Conservation (phyloP, 2,888 invertebrate genomes). For the Xestia sexstrigata region DNA sequence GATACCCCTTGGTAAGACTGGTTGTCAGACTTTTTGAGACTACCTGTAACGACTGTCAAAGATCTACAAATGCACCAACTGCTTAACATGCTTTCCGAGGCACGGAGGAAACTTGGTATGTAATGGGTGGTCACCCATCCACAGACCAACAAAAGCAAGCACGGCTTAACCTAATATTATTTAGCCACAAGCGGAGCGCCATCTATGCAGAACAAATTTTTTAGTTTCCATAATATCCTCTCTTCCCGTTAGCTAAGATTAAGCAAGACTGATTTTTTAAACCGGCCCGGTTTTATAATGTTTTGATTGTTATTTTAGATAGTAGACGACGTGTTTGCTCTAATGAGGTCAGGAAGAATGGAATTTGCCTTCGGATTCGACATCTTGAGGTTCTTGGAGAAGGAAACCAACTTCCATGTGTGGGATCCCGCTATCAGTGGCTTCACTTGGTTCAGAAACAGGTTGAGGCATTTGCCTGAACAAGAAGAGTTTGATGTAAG, state of each 20-base stretch:
- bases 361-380: conserved; percentile 79
- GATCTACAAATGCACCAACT: too few species aligned
- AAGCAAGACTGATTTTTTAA: background rate
- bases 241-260: background rate
- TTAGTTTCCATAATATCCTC: background rate
- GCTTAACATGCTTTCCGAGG: too few species aligned
- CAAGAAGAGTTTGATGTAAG: conserved; percentile 84
- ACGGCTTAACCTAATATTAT: too few species aligned
- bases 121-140: too few species aligned
- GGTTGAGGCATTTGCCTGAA: conserved; percentile 81
- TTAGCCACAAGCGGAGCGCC: too few species aligned
- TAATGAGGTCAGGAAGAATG: conserved; percentile 83
- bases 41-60: too few species aligned
- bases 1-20: too few species aligned
- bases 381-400: conserved; percentile 81
- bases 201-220: background rate
- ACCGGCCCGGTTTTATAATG: background rate
- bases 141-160: too few species aligned
- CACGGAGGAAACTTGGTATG: too few species aligned
- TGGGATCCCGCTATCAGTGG: conserved; percentile 86
- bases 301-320: conserved; percentile 72
- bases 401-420: conserved; percentile 83
- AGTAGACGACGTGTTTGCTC: conserved; percentile 85
- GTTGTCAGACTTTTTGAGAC: too few species aligned
- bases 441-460: conserved; percentile 83